Evolutionary conservation across 1,140 invertebrate species (phyloP), one percentile per base, ranked within the genome.

Genomic region (Xylocopa sonorina): DNA sequence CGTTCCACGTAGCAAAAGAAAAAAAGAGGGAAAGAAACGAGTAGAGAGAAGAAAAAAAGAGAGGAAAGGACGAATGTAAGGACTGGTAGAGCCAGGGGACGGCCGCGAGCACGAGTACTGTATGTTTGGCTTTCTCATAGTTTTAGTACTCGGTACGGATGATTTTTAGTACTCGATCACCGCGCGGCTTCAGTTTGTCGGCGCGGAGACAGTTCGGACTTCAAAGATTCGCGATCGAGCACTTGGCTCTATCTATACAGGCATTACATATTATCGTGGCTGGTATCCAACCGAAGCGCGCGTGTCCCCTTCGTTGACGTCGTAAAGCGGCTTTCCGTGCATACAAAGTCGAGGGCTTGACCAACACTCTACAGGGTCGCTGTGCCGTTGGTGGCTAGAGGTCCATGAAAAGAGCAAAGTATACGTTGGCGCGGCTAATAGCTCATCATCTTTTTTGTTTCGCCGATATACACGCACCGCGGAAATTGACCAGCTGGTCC

Each of bases 71-170:
- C 38, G 67, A 29, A 55, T 55, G 41, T 66, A 53, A 69, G 29
- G 73, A 58, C 57, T 72, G n/a, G 24, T 16, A 2, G 14, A 9
- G 32, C n/a, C 51, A 58, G 14, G 21, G 51, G 64, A 51, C 27
- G 18, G 16, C 27, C 51, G 16, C n/a, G 53, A n/a, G 51, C 67
- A 68, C 34, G 43, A 41, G 51, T 27, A 16, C 38, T n/a, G 57
- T 60, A 51, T 90, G 78, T 91, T 91, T 91, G 83, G 78, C 74
- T 90, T 91, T 91, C 89, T 88, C 90, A 90, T 86, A 90, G 84
- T 86, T 80, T 78, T 51, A 60, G 62, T n/a, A n/a, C n/a, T n/a
- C n/a, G n/a, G n/a, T n/a, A n/a, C 38, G n/a, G 18, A 41, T 62
- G 57, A 87, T 85, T 89, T 88, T 88, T 88, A 81, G 78, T 48